Evolutionary conservation across 2,113 vertebrate species (phyloP).

Genomic region (Cygnus buccinator): DNA sequence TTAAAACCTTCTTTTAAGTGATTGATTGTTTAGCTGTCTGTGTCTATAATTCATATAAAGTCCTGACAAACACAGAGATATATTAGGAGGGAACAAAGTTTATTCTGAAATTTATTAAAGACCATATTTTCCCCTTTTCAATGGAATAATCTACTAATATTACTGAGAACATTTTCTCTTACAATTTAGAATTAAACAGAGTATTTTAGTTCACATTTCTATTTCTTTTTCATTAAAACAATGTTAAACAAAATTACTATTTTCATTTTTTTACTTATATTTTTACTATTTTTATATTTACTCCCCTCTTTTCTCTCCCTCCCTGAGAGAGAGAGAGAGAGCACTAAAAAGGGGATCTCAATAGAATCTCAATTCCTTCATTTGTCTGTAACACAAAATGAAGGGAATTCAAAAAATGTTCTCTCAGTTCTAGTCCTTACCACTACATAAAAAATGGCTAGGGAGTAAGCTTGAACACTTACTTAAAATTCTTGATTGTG

Average conservation of each 20-base stretch:
- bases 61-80: not conserved
- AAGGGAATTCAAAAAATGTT: not conserved
- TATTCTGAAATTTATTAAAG: not conserved
- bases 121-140: not conserved
- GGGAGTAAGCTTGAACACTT: not conserved
- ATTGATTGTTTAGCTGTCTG: not conserved
- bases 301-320: not conserved
- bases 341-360: too few relatives aligned
- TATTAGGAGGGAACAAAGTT: not conserved
- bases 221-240: not conserved
- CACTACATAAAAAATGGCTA: not conserved
- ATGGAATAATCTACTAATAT: not conserved
- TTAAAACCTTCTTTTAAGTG: not conserved
- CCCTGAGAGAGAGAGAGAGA: too few relatives aligned
- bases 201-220: not conserved
- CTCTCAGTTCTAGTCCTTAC: not conserved
- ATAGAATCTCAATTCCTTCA: not conserved
- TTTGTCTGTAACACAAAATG: not conserved
- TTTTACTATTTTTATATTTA: not conserved
- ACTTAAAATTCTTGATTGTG: not conserved
- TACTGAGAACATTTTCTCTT: not conserved
- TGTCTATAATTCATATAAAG: not conserved
- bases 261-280: not conserved
- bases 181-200: not conserved
- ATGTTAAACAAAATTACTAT: not conserved